Evolutionary conservation across 2,113 vertebrate genomes (phyloP).

Genomic region (Butorides virescens): DNA sequence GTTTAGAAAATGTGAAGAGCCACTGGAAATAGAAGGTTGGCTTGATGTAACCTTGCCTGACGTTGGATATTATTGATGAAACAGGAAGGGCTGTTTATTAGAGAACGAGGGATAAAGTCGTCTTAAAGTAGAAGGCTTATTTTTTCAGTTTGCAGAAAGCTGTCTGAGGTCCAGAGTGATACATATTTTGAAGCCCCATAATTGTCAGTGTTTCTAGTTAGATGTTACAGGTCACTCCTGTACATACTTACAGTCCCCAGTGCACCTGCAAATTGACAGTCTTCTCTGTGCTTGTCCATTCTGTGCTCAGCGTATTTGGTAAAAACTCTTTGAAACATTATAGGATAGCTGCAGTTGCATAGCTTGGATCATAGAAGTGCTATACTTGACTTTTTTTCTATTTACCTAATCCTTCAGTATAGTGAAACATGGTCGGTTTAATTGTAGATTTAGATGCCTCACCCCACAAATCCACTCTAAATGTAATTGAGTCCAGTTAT

Average conservation of each 20-base stretch:
- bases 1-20: background rate
- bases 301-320: background rate
- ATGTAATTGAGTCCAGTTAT: background rate
- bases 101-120: background rate
- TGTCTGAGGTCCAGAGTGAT: background rate
- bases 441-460: background rate
- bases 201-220: background rate
- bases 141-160: background rate
- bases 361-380: background rate
- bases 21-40: background rate
- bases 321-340: background rate
- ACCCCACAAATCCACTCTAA: background rate
- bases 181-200: background rate
- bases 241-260: background rate
- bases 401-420: background rate
- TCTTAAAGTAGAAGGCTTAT: background rate
- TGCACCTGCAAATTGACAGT: background rate
- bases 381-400: background rate
- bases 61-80: background rate
- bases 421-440: background rate
- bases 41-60: background rate
- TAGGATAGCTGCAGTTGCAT: background rate
- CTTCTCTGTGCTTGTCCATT: background rate
- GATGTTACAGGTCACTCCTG: accelerated
- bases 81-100: background rate